Conservation (phyloP, 2,888 invertebrate genomes). For the Microctonus aethiopoides region DNA sequence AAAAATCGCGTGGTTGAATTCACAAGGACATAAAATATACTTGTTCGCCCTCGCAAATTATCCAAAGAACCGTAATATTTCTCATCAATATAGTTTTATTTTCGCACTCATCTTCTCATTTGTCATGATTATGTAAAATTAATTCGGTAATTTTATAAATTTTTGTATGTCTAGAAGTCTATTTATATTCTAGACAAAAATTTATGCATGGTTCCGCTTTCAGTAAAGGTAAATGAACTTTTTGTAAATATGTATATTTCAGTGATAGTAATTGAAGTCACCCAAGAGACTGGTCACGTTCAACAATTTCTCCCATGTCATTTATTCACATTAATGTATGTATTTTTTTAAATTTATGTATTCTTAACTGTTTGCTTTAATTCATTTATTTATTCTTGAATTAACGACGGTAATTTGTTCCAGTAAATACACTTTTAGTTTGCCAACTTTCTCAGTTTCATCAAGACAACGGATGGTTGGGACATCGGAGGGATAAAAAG, state of each 20-base stretch:
- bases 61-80: background rate
- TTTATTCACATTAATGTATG: background rate
- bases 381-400: background rate
- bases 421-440: background rate
- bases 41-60: conserved; percentile 9
- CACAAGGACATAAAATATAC: conserved; percentile 9
- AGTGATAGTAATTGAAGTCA: background rate
- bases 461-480: conserved; percentile 1
- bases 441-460: conserved; percentile 17
- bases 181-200: background rate
- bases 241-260: background rate
- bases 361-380: background rate
- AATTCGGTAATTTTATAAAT: conserved; percentile 2
- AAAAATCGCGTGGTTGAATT: background rate
- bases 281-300: background rate
- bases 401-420: background rate
- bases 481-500: background rate
- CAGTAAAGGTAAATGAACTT: conserved; percentile 13
- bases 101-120: background rate
- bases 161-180: background rate
- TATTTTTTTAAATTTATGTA: background rate
- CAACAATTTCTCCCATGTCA: background rate
- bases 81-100: background rate
- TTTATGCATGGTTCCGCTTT: conserved; percentile 14
- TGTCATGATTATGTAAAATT: background rate